These are phyloP conservation scores for Clanis bilineata DNA, from an alignment of 2,888 invertebrate species.

Conservation along the genomic window DNA sequence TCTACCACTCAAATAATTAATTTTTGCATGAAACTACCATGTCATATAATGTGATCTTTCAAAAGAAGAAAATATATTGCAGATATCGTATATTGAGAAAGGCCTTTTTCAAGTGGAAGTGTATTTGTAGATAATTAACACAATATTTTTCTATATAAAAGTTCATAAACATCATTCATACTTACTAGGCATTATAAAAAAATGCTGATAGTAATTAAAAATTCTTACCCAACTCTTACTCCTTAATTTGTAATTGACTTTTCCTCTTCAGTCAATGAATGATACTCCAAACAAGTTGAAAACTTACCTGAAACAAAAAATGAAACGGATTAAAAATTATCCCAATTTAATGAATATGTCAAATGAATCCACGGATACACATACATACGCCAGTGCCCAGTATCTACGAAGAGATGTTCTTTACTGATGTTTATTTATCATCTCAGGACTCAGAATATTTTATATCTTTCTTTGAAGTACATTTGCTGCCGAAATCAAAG, in stretches of 20 bases:
- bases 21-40: too few relatives aligned
- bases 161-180: too few relatives aligned
- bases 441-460: background rate
- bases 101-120: too few relatives aligned
- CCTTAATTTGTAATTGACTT: background rate
- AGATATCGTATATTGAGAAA: too few relatives aligned
- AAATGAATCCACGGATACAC: background rate
- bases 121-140: too few relatives aligned
- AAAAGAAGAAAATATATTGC: too few relatives aligned
- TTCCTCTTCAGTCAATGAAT: background rate
- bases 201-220: background rate
- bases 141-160: too few relatives aligned
- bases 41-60: too few relatives aligned
- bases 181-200: background rate
- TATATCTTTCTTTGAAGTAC: background rate
- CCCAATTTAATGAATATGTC: conserved; percentile 2
- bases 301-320: conserved; percentile 3
- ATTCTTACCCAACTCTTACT: background rate
- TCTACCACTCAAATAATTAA: too few relatives aligned
- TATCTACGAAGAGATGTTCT: background rate
- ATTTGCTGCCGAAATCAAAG: background rate
- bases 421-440: background rate
- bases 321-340: background rate
- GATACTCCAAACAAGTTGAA: background rate
- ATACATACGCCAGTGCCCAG: too few relatives aligned